Percentiles rank a stretch among this genome's conserved stretches.
These are phyloP conservation scores for Poecilia latipinna DNA, from an alignment of 2,113 vertebrate species.

Conservation along the genomic window DNA sequence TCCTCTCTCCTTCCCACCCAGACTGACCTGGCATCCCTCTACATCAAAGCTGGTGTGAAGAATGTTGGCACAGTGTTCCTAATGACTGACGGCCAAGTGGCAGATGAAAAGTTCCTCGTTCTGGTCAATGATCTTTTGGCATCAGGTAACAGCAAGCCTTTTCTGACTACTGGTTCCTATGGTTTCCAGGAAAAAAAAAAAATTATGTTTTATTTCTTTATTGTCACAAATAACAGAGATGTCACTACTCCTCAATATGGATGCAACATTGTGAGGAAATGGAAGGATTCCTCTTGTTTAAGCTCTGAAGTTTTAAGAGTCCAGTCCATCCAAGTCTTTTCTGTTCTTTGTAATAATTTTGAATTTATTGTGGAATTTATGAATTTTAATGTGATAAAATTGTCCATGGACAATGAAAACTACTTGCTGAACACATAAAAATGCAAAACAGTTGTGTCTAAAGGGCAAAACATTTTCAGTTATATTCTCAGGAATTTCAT, in stretches of 20 bases:
- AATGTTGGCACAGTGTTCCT: slow-evolving; percentile 88
- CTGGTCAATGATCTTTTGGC: slow-evolving; percentile 94
- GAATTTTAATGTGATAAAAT: background rate
- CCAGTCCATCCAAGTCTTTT: background rate
- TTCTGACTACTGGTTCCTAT: slow-evolving; percentile 37
- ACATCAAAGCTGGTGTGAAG: slow-evolving; percentile 91
- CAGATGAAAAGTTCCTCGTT: slow-evolving; percentile 93
- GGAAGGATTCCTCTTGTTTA: background rate
- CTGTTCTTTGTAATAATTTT: background rate
- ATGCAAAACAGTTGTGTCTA: background rate
- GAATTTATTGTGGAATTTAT: background rate
- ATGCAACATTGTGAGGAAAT: background rate
- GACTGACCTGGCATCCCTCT: slow-evolving; percentile 84
- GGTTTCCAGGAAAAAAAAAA: slow-evolving; percentile 4
- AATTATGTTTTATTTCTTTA: background rate
- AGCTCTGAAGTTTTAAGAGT: background rate
- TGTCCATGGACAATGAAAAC: background rate
- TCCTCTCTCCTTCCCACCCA: slow-evolving; percentile 36
- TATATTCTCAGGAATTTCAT: too few relatives aligned
- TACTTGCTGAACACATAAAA: background rate
- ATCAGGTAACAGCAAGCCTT: slow-evolving; percentile 82
- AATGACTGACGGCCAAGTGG: slow-evolving; percentile 91
- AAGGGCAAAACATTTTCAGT: background rate
- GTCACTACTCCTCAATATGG: background rate
- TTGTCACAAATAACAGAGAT: background rate